Evolutionary conservation across 2,113 vertebrate genomes (phyloP).

Genomic region (Gadus macrocephalus): DNA sequence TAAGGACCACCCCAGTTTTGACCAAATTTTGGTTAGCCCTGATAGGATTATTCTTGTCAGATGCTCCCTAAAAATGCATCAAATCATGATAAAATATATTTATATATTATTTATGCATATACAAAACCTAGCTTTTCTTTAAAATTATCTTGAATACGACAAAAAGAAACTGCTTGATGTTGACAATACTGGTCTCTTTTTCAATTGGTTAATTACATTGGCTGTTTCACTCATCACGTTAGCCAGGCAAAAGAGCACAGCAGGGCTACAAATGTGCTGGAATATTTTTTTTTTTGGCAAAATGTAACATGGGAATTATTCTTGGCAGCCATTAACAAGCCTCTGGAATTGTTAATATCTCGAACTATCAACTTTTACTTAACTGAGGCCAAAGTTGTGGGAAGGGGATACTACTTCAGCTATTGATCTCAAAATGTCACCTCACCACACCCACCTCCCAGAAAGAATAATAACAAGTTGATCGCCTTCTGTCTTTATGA

Average conservation of each 20-base stretch:
- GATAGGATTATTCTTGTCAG: too few species aligned
- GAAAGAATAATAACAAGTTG: slow-evolving; percentile 78
- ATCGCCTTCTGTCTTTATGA: slow-evolving; percentile 70
- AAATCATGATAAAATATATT: too few species aligned
- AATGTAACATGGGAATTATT: slow-evolving; percentile 76
- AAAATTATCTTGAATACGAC: too few species aligned
- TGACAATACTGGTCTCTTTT: slow-evolving; percentile 20
- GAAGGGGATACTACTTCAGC: slow-evolving; percentile 54
- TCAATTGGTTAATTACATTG: slow-evolving; percentile 34
- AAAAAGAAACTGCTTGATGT: slow-evolving; percentile 7
- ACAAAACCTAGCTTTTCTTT: too few species aligned
- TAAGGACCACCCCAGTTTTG: too few species aligned
- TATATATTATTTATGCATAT: background rate
- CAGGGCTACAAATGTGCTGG: slow-evolving; percentile 34
- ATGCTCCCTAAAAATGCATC: too few species aligned
- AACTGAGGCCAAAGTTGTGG: slow-evolving; percentile 69
- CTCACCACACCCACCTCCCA: slow-evolving; percentile 46
- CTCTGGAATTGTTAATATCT: slow-evolving; percentile 63
- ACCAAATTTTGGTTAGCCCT: too few species aligned
- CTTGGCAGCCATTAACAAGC: slow-evolving; percentile 71
- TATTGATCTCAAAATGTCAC: slow-evolving; percentile 72
- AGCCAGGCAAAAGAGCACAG: slow-evolving; percentile 12
- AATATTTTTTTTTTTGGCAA: slow-evolving; percentile 65
- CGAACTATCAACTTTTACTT: slow-evolving; percentile 61
- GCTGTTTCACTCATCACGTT: slow-evolving; percentile 32